Base-by-base conservation (phyloP, 37 sponge, comb jelly and placozoan genomes). In the Petrosia ficiformis region DNA sequence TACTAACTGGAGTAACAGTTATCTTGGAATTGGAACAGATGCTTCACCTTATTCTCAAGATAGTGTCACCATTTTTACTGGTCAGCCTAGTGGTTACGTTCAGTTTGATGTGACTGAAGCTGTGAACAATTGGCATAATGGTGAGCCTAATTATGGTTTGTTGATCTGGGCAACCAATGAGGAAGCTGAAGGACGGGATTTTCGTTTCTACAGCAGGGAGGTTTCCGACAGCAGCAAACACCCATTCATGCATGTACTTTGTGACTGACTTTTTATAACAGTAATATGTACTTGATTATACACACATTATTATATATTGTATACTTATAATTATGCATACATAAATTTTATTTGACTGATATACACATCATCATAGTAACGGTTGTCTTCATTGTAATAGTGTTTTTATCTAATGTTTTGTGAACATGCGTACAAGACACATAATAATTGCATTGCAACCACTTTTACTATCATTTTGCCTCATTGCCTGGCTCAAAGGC, bases 71-170 rank as follows among this genome's bases (percentile, higher is more conserved):
- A 48, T 78, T 3, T 56, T 36, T 56, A 52, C 78, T 48, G 34
- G 68, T 30, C 57, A 44, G 33, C 73, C 81, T 11, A 6, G 35
- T 26, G 73, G 73, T 4, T 80, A 41, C 37, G 41, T 80, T 22
- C 48, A 42, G 28, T 73, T 80, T 60, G 73, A 72, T 39, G 39
- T 80, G 31, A 80, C 73, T 30, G 44, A 42, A 26, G 81, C 73
- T 25, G 43, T 61, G 4, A 76, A 63, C n/a, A 63, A 72, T 39
- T 72, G 81, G 81, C 5, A 32, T 29, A 63, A 25, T 61, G 81
- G 73, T 38, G 65, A 59, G 6, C 56, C 73, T 29, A 80, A 80
- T 52, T 72, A 72, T 80, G 81, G 81, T 33, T 28, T 80, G 34
- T 36, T 80, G 32, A 30, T 80, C 19, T 29, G 58, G 81, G 81